Evolutionary conservation across 1,140 invertebrate genomes (phyloP), one percentile per base, ranked within the genome.

Genomic region (Cherax destructor): DNA sequence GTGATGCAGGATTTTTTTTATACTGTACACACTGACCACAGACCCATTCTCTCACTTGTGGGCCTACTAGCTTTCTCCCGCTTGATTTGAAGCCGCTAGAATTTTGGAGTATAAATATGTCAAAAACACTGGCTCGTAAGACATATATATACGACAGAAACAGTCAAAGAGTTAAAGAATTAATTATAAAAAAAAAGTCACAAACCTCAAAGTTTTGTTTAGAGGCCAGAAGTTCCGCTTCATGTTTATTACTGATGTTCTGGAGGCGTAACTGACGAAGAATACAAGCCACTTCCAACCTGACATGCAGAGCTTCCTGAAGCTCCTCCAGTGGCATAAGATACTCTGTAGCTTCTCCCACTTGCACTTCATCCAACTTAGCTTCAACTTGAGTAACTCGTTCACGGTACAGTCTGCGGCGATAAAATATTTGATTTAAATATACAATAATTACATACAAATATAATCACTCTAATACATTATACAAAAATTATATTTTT

Each of bases 241-340:
- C 96, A 94, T 96, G 98, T 94, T 98, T 97, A 94, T 98, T 98
- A 59, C 97, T 96, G 79, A 99, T 97, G 94, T 98, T 98, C 93
- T 97, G 96, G 56, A 98, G 94, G 72, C 97, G 95, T 93, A 96
- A 96, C 93, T 97, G 96, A 94, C 96, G 96, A 69, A 98, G 94
- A 87, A 98, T 96, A 86, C 97, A 97, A n/a, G 98, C 97, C 13
- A 99, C 98, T 95, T 99, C 97, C 83, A 97, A 97, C 87, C 98
- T 96, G 16, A 97, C 80, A 16, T 85, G 61, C 83, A 90, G 79
- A 13, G 91, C 91, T 11, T 93, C 93, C 80, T 94, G 96, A 61
- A 99, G 95, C 78, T 97, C 96, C 93, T 97, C 96, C 61, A 99
- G 94, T 0, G 98, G 98, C 81, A 96, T 96, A 4, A 98, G 95